phyloP scores from a whole-genome alignment of 2,113 vertebrate species.

The Machaerirhynchus nigripectus region DNA sequence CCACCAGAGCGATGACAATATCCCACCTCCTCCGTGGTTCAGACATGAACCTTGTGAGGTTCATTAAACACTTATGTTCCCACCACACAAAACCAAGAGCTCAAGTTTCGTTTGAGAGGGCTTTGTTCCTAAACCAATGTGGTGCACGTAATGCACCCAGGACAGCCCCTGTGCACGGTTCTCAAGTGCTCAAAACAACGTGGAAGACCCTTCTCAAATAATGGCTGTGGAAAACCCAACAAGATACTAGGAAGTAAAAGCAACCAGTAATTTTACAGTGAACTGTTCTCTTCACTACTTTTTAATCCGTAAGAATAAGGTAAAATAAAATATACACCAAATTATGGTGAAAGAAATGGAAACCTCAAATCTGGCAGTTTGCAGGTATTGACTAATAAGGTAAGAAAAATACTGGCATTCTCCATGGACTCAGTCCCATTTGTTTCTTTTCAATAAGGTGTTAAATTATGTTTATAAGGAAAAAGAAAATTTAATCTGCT shows the following conservation, averaged over 20 bases:
- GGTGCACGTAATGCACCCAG: rapidly evolving
- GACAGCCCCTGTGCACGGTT: rapidly evolving
- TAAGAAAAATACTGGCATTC: not conserved
- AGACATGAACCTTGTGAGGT: not conserved
- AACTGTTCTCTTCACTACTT: not conserved
- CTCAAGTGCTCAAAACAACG: rapidly evolving
- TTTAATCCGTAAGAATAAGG: not conserved
- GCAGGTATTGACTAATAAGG: not conserved
- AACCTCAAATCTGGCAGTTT: not conserved
- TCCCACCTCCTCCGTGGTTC: rapidly evolving
- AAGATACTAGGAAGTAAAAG: not conserved
- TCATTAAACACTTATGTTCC: not conserved
- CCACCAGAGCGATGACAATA: rapidly evolving
- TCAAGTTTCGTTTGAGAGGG: not conserved
- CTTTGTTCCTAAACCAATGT: not conserved
- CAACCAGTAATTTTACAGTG: not conserved
- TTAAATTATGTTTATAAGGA: not conserved
- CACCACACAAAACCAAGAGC: not conserved
- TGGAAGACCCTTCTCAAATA: not conserved
- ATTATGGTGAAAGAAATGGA: not conserved
- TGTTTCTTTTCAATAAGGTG: not conserved
- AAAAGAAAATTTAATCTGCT: not conserved
- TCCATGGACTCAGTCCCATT: not conserved
- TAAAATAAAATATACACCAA: not conserved
- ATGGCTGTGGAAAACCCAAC: not conserved